Evolutionary conservation across 2,888 invertebrate species (phyloP).

Genomic region (Apotomis capreana): DNA sequence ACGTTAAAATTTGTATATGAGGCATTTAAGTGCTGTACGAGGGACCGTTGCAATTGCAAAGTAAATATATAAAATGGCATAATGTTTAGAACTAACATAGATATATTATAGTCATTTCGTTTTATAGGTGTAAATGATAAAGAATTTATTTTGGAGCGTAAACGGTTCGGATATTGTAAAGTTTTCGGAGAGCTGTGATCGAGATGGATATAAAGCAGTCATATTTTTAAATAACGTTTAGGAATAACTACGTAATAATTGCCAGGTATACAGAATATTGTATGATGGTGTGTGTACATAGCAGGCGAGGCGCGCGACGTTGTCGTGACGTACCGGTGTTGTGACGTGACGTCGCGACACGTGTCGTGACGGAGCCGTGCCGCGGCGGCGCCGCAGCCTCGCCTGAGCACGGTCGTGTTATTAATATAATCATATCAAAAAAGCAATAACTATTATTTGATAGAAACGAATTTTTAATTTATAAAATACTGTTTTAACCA

Average conservation of each 20-base stretch:
- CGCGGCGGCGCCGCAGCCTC: constrained; percentile 47
- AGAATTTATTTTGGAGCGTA: constrained; percentile 83
- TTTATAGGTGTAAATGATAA: constrained; percentile 82
- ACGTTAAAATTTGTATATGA: constrained; percentile 79
- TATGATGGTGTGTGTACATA: constrained; percentile 53
- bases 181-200: constrained; percentile 83
- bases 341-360: neutral
- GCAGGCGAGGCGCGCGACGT: constrained; percentile 43
- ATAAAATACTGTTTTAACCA: constrained; percentile 80
- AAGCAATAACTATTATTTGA: constrained; percentile 83
- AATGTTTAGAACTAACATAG: constrained; percentile 82
- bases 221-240: constrained; percentile 82
- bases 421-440: constrained; percentile 74
- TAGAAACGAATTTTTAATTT: constrained; percentile 75
- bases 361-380: neutral
- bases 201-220: constrained; percentile 82
- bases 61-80: constrained; percentile 83
- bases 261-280: constrained; percentile 64
- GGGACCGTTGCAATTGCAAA: constrained; percentile 84
- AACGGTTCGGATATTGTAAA: constrained; percentile 77
- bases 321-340: constrained; percentile 31
- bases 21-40: constrained; percentile 81
- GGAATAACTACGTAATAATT: constrained; percentile 79
- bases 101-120: constrained; percentile 82
- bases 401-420: constrained; percentile 66